These are phyloP conservation scores for Clitarchus hookeri DNA, from an alignment of 2,888 invertebrate genomes.

Conservation along the genomic window DNA sequence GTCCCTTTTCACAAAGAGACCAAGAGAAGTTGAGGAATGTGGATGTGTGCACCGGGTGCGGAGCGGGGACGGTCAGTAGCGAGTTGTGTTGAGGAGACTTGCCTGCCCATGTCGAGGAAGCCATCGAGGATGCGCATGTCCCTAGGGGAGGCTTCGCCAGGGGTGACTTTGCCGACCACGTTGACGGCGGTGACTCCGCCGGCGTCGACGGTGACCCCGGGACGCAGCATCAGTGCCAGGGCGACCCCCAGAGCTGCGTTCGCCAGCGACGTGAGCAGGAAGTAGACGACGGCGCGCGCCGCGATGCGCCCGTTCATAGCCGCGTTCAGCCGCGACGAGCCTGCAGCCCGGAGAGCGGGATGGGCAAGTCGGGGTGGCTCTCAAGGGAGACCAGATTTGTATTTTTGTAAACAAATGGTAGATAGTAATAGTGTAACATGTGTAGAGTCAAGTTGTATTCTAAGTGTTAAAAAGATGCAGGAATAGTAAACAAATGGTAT, in stretches of 20 bases:
- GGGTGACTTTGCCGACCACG: slow-evolving; percentile 50
- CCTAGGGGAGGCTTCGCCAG: slow-evolving; percentile 56
- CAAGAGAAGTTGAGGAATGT: no score
- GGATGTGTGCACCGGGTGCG: no score
- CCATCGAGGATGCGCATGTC: slow-evolving; percentile 75
- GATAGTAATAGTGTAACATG: no score
- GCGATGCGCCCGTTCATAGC: slow-evolving; percentile 86
- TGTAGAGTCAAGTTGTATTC: no score
- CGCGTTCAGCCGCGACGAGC: slow-evolving; percentile 83
- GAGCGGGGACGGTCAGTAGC: no score
- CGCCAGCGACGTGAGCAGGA: slow-evolving; percentile 78
- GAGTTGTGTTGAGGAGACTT: slow-evolving; percentile 41
- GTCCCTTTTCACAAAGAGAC: no score
- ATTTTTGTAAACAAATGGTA: no score
- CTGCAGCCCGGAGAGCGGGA: slow-evolving; percentile 53
- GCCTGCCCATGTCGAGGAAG: slow-evolving; percentile 88
- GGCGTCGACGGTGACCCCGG: slow-evolving; percentile 66
- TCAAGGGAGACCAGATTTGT: no score
- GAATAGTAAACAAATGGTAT: no score
- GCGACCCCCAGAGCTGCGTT: slow-evolving; percentile 78
- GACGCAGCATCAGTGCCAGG: slow-evolving; percentile 74
- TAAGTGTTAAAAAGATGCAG: no score
- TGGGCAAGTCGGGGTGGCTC: no score
- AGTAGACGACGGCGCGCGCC: slow-evolving; percentile 78
- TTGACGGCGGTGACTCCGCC: slow-evolving; percentile 50